Conservation (phyloP, 2,113 vertebrate genomes). For the Athene cunicularia region DNA sequence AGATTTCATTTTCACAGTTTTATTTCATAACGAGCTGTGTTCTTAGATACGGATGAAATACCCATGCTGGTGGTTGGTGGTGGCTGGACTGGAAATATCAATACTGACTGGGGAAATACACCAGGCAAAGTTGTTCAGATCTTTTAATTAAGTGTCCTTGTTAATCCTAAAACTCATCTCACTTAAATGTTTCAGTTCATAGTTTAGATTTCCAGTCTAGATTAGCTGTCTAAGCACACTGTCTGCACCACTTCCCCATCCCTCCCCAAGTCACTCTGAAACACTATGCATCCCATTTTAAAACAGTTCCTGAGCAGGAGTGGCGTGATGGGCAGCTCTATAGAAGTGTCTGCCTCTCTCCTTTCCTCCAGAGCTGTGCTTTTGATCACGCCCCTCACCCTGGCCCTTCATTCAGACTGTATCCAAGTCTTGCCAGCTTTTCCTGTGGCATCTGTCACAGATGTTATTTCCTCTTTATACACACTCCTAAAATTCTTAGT, state of each 20-base stretch:
- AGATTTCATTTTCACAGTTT: neutral
- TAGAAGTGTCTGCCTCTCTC: neutral
- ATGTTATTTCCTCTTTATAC: neutral
- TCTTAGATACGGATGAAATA: neutral
- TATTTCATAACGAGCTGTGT: neutral
- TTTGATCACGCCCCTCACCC: neutral
- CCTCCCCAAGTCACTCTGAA: neutral
- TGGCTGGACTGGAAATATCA: neutral
- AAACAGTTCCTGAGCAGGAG: neutral
- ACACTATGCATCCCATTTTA: neutral
- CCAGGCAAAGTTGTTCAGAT: neutral
- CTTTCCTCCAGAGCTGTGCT: neutral
- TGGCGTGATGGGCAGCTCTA: neutral
- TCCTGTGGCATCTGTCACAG: neutral
- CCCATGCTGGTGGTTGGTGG: neutral
- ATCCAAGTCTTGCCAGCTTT: neutral
- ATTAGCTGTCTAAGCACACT: neutral
- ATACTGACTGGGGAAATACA: neutral
- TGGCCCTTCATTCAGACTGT: neutral
- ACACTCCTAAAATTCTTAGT: neutral
- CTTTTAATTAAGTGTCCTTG: neutral
- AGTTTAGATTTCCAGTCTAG: neutral
- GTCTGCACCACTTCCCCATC: neutral
- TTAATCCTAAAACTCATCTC: neutral
- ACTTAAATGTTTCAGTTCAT: neutral